phyloP scores from a whole-genome alignment of 1,140 invertebrate species.

The Phortica variegata region DNA sequence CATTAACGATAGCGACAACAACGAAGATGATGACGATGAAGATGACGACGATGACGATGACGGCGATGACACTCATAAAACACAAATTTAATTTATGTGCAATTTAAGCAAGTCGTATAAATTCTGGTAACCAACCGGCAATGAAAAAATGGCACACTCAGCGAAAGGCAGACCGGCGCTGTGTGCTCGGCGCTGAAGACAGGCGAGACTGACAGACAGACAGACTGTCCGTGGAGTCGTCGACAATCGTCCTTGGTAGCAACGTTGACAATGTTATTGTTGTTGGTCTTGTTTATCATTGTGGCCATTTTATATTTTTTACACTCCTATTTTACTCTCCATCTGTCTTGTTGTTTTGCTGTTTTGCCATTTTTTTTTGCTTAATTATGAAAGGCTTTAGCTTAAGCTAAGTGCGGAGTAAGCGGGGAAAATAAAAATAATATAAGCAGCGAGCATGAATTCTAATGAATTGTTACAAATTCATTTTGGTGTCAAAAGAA shows the following conservation, averaged over 20 bases:
- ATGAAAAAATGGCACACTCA: not conserved
- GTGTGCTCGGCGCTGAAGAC: not conserved
- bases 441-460: too few species aligned
- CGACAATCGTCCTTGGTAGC: constrained; percentile 2
- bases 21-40: constrained; percentile 10
- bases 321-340: too few species aligned
- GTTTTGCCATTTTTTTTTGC: constrained; percentile 22
- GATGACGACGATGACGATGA: too few species aligned
- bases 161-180: too few species aligned
- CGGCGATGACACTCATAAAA: constrained; percentile 48
- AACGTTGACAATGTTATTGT: constrained; percentile 43
- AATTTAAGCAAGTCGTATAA: constrained; percentile 55
- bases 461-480: constrained; percentile 49
- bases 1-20: not conserved
- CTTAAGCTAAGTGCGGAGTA: constrained; percentile 13
- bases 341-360: constrained; percentile 34
- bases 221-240: not conserved
- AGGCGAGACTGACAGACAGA: not conserved
- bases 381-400: constrained; percentile 1
- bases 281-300: too few species aligned
- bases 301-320: too few species aligned
- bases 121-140: constrained; percentile 33
- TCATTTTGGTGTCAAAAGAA: constrained; percentile 30
- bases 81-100: constrained; percentile 55
- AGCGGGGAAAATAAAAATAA: constrained; percentile 37